phyloP scores from a whole-genome alignment of 2,888 invertebrate genomes.

The Digitonthophagus gazella region DNA sequence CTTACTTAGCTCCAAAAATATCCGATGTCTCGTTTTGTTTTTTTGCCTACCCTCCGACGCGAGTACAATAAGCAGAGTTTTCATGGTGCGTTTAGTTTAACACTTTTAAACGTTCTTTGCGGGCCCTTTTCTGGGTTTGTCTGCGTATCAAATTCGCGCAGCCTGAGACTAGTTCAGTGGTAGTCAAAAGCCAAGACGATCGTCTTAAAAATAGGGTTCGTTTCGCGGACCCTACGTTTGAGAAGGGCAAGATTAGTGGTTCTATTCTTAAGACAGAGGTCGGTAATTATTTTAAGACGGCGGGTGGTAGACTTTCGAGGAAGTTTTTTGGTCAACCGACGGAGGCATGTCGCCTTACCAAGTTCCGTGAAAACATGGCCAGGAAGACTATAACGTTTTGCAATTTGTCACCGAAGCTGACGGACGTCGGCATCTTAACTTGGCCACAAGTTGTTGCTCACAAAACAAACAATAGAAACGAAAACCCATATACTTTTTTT shows the following conservation, averaged over 20 bases:
- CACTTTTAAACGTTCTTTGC: slow-evolving; percentile 29
- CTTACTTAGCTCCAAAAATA: background rate
- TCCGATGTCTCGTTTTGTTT: background rate
- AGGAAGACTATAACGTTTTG: background rate
- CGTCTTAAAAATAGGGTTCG: background rate
- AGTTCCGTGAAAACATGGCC: background rate
- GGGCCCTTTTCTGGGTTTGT: slow-evolving; percentile 7
- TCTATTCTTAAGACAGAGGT: background rate
- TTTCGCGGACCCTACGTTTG: background rate
- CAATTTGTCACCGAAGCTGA: background rate
- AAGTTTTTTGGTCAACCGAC: background rate
- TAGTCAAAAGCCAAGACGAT: background rate
- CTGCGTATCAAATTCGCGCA: background rate
- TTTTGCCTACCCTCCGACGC: background rate
- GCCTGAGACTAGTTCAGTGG: too few relatives aligned
- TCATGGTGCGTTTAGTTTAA: slow-evolving; percentile 37
- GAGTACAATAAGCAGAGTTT: slow-evolving; percentile 30
- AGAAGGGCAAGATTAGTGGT: background rate
- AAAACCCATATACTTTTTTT: background rate
- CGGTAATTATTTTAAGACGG: background rate
- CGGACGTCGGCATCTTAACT: background rate
- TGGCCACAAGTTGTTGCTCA: background rate
- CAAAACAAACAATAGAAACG: background rate
- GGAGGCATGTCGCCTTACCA: background rate
- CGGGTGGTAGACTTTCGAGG: background rate